Percentiles rank a stretch among this genome's conserved stretches.
These are phyloP conservation scores for Coryphaenoides rupestris DNA, from an alignment of 2,113 vertebrate species.

Conservation along the genomic window DNA sequence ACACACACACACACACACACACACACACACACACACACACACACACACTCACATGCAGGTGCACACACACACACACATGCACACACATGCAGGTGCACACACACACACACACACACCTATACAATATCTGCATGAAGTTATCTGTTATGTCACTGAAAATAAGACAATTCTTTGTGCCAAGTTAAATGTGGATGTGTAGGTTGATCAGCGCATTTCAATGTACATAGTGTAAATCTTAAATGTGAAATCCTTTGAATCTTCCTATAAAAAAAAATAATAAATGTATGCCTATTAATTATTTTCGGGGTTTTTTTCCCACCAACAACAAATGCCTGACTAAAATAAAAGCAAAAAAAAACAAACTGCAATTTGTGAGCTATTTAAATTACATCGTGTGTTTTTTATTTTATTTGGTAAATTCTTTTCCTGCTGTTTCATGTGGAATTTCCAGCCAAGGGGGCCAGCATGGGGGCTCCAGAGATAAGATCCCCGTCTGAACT, in stretches of 20 bases:
- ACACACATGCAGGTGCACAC: too few relatives aligned
- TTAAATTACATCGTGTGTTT: constrained; percentile 6
- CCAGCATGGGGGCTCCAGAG: background rate
- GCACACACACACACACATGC: too few relatives aligned
- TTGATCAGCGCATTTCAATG: constrained; percentile 23
- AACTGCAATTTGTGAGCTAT: background rate
- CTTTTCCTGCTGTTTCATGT: constrained; percentile 17
- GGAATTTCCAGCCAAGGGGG: constrained; percentile 13
- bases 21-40: background rate
- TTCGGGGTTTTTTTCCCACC: background rate
- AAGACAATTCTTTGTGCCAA: constrained; percentile 29
- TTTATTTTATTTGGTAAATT: constrained; percentile 5
- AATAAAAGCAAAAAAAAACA: background rate
- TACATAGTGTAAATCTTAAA: constrained; percentile 42
- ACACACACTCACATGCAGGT: too few relatives aligned
- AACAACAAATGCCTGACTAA: background rate
- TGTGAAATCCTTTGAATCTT: constrained; percentile 29
- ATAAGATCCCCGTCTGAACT: too few relatives aligned
- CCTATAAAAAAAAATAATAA: constrained; percentile 19
- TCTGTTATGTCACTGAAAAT: too few relatives aligned
- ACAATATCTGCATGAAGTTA: too few relatives aligned
- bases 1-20: too few relatives aligned
- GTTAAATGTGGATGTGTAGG: constrained; percentile 13
- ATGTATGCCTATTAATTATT: background rate
- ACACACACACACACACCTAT: background rate